phyloP scores from a whole-genome alignment of 2,113 vertebrate species.

The Tamias sibiricus region DNA sequence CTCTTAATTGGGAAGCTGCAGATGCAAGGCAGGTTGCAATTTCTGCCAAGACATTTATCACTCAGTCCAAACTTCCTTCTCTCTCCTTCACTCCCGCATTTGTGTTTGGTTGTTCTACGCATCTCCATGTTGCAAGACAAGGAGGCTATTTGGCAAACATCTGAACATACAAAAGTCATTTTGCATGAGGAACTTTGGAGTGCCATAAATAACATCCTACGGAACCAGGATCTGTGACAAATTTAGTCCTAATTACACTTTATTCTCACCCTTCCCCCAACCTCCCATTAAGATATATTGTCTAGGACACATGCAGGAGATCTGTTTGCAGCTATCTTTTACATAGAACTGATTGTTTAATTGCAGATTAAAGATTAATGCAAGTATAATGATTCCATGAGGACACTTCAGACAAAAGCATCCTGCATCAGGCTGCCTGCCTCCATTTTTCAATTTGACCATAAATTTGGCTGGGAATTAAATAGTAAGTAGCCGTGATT shows the following conservation, averaged over 20 bases:
- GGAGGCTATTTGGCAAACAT: slow-evolving; percentile 58
- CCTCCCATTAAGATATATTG: slow-evolving; percentile 87
- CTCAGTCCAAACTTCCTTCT: slow-evolving; percentile 75
- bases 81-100: slow-evolving; percentile 54
- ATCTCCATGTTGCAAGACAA: background rate
- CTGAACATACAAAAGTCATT: slow-evolving; percentile 73
- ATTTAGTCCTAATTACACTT: slow-evolving; percentile 85
- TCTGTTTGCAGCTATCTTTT: slow-evolving; percentile 91
- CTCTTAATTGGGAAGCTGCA: slow-evolving; percentile 87
- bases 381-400: slow-evolving; percentile 89
- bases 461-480: slow-evolving; percentile 95
- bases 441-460: slow-evolving; percentile 93
- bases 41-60: slow-evolving; percentile 85
- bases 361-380: slow-evolving; percentile 95
- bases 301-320: slow-evolving; percentile 85
- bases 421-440: slow-evolving; percentile 88
- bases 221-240: slow-evolving; percentile 83
- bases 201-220: slow-evolving; percentile 83
- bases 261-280: slow-evolving; percentile 69
- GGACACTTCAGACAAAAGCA: slow-evolving; percentile 90
- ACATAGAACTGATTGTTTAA: slow-evolving; percentile 92
- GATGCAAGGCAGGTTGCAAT: slow-evolving; percentile 86
- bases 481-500: slow-evolving; percentile 93
- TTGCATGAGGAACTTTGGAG: slow-evolving; percentile 69
- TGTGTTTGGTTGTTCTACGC: slow-evolving; percentile 14